These are phyloP conservation scores for Amia ocellicauda DNA, from an alignment of 2,113 vertebrate species.

Conservation along the genomic window DNA sequence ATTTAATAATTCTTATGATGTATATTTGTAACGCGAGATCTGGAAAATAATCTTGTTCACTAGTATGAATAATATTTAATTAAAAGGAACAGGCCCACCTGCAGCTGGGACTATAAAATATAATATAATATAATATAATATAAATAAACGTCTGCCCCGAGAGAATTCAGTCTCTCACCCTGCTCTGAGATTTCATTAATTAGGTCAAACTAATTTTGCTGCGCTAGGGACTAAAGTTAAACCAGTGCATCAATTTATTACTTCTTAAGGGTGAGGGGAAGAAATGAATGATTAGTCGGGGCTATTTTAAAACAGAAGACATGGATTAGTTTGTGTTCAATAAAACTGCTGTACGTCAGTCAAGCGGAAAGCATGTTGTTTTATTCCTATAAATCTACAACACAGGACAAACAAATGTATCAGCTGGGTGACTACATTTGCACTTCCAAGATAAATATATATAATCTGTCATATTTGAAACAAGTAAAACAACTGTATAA, in stretches of 20 bases:
- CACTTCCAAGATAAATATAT: background rate
- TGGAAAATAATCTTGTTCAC: conserved; percentile 18
- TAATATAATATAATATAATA: too few relatives aligned
- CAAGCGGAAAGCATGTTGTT: conserved; percentile 4
- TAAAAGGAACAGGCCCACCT: too few relatives aligned
- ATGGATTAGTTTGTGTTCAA: conserved; percentile 4
- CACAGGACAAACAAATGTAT: conserved; percentile 19
- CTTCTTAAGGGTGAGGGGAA: conserved; percentile 29
- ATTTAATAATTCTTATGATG: background rate
- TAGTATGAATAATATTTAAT: conserved; percentile 30
- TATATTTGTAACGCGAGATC: background rate
- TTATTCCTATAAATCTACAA: conserved; percentile 25
- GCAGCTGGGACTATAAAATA: conserved; percentile 35
- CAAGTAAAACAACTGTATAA: background rate
- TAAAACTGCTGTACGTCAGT: conserved; percentile 2
- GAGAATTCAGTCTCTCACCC: conserved; percentile 40
- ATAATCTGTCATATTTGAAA: background rate
- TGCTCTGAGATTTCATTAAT: conserved; percentile 39
- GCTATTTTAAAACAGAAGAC: background rate
- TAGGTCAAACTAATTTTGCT: conserved; percentile 39
- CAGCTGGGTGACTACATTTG: conserved; percentile 11
- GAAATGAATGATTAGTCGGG: background rate
- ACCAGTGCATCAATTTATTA: conserved; percentile 40
- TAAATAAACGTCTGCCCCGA: conserved; percentile 45
- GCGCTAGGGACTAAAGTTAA: conserved; percentile 34